Percentiles rank a stretch among this genome's conserved stretches.
phyloP scores from a whole-genome alignment of 2,797 vertebrate genomes.

The Dallia pectoralis region DNA sequence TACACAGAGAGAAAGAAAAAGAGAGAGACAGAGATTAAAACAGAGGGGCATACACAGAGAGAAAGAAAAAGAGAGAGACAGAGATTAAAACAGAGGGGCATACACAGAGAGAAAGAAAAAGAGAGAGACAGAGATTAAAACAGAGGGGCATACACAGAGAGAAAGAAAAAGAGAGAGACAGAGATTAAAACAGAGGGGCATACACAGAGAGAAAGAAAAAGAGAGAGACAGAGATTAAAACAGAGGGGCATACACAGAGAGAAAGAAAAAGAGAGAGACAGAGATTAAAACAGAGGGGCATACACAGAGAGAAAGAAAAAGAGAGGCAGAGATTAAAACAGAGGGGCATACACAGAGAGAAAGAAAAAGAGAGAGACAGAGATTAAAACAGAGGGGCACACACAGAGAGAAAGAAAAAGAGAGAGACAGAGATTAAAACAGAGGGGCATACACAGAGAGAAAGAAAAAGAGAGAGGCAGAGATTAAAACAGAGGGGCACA shows the following conservation, averaged over 20 bases:
- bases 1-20: neutral
- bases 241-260: neutral
- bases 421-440: too few species aligned
- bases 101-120: neutral
- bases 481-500: too few species aligned
- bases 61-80: neutral
- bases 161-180: neutral
- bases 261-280: neutral
- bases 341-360: too few species aligned
- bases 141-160: slow-evolving; percentile 3
- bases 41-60: too few species aligned
- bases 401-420: neutral
- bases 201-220: neutral
- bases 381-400: neutral
- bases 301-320: neutral
- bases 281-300: slow-evolving; percentile 3
- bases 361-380: neutral
- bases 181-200: too few species aligned
- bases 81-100: neutral
- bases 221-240: slow-evolving; percentile 2
- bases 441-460: too few species aligned
- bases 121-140: slow-evolving; percentile 1
- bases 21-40: neutral
- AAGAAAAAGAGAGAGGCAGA: neutral
- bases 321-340: too few species aligned